Conservation (phyloP, 2,888 invertebrate genomes). For the Parnassius mnemosyne region DNA sequence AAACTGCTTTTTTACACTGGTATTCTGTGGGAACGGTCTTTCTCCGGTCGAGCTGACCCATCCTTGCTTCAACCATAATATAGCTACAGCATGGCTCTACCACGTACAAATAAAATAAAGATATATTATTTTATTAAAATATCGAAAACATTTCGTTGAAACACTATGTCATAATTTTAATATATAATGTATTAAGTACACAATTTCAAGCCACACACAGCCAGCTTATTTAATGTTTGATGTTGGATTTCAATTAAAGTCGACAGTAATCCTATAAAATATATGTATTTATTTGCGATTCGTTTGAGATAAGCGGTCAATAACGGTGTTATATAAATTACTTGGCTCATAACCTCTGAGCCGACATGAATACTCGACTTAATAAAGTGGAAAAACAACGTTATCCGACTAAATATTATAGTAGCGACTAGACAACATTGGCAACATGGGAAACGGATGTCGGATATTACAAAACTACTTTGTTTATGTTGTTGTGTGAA, state of each 20-base stretch:
- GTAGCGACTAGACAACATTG: background rate
- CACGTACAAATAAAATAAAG: no score
- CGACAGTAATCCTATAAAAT: slow-evolving; percentile 8
- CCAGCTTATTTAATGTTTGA: slow-evolving; percentile 4
- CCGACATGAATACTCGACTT: slow-evolving; percentile 6
- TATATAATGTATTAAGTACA: background rate
- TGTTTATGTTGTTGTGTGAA: background rate
- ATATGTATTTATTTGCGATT: slow-evolving; percentile 20
- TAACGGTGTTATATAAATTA: slow-evolving; percentile 11
- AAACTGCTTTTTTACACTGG: no score
- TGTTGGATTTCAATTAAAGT: slow-evolving; percentile 16
- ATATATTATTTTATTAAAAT: no score
- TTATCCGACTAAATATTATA: background rate
- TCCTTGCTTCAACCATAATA: no score
- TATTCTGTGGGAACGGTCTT: no score
- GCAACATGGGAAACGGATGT: background rate
- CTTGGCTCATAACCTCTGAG: slow-evolving; percentile 11
- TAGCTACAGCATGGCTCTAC: no score
- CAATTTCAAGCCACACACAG: slow-evolving; percentile 14
- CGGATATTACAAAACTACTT: background rate
- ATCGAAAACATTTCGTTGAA: no score
- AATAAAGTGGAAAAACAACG: slow-evolving; percentile 9
- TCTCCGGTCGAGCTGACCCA: no score
- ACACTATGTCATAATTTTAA: no score
- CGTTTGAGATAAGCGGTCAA: slow-evolving; percentile 6